A percentile compares a stretch with the other conserved stretches of the same genome.
These are phyloP conservation scores for Eulemur coronatus DNA, from an alignment of 2,797 vertebrate genomes.

Conservation along the genomic window DNA sequence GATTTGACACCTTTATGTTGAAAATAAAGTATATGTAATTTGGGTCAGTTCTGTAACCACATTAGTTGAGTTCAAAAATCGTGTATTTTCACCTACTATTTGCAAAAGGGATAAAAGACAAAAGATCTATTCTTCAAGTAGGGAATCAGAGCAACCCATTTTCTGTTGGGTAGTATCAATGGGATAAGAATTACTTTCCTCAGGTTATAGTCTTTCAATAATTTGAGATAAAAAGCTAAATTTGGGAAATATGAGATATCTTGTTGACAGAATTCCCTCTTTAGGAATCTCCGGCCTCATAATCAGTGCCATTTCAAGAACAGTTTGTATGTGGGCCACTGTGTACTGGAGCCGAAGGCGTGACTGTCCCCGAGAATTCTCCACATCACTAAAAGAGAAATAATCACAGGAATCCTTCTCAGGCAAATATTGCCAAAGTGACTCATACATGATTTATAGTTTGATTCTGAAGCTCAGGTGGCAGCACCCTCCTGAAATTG, in stretches of 20 bases:
- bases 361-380: background rate
- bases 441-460: background rate
- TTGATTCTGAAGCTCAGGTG: background rate
- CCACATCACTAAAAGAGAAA: background rate
- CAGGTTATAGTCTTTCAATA: background rate
- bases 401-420: background rate
- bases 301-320: background rate
- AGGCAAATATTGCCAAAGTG: background rate
- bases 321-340: background rate
- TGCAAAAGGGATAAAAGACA: background rate
- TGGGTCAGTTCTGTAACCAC: background rate
- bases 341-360: background rate
- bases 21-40: background rate
- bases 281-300: background rate
- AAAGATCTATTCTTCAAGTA: background rate
- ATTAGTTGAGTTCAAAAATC: background rate
- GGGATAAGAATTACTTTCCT: background rate
- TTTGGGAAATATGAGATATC: background rate
- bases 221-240: background rate
- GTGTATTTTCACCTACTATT: background rate
- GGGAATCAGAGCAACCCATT: background rate
- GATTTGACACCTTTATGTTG: background rate
- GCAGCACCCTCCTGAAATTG: background rate
- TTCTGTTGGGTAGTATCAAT: background rate
- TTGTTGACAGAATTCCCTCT: background rate